Percentiles rank a stretch among this genome's conserved stretches.
Conservation (phyloP, 2,113 vertebrate species). For the Cepphus grylle region DNA sequence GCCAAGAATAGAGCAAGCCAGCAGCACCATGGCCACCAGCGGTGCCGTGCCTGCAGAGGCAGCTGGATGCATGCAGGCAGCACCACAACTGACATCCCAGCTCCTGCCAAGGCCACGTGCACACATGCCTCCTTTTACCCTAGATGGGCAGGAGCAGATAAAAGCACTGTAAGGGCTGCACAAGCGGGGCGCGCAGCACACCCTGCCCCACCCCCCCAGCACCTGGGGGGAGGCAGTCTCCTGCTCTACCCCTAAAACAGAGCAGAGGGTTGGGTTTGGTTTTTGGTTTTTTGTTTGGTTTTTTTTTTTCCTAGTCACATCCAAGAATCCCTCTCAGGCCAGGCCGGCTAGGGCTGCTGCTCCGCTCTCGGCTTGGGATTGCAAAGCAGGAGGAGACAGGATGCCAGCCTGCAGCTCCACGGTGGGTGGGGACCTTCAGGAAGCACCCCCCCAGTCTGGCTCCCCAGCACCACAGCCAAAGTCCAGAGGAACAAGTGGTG, state of each 20-base stretch:
- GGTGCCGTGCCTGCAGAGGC: neutral
- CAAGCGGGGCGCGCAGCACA: rapidly evolving
- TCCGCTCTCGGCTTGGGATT: rapidly evolving
- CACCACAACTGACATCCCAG: neutral
- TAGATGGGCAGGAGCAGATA: conserved; percentile 54
- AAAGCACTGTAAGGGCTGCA: neutral
- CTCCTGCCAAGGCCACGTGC: neutral
- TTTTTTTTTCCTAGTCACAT: neutral
- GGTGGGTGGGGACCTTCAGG: neutral
- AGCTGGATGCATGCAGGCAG: neutral
- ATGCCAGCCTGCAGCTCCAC: neutral
- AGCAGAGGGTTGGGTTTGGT: neutral
- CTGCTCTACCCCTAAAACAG: neutral
- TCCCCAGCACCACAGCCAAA: neutral
- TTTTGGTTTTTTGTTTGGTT: neutral
- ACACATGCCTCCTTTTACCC: neutral
- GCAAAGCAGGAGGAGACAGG: neutral
- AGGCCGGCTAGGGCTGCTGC: neutral
- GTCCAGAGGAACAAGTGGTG: neutral
- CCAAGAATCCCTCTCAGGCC: neutral
- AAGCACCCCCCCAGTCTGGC: neutral
- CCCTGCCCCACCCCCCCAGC: neutral
- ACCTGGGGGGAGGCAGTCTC: rapidly evolving
- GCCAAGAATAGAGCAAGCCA: neutral
- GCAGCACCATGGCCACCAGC: neutral